phyloP scores from a whole-genome alignment of 2,113 vertebrate genomes.

The Prionailurus bengalensis region DNA sequence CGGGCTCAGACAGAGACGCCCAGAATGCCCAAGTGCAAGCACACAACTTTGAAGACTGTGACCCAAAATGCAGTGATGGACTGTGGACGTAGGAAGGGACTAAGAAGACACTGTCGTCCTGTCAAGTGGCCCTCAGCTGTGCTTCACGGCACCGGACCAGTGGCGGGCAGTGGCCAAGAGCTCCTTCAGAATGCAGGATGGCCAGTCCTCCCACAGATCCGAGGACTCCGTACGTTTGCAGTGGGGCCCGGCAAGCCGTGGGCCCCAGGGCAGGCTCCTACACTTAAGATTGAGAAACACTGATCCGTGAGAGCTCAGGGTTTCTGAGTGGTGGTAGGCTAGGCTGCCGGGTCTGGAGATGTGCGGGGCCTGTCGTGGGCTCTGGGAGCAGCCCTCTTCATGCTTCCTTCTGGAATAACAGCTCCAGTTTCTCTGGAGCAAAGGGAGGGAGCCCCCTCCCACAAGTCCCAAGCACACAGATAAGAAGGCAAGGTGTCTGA shows the following conservation, averaged over 20 bases:
- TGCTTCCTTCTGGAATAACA: background rate
- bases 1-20: too few relatives aligned
- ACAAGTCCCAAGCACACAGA: background rate
- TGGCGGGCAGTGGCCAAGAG: background rate
- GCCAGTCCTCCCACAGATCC: background rate
- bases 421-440: background rate
- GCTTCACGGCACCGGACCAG: background rate
- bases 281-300: background rate
- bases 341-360: background rate
- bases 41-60: too few relatives aligned
- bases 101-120: background rate
- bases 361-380: background rate
- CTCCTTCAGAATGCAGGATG: background rate
- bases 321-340: background rate
- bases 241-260: background rate
- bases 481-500: background rate
- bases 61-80: too few relatives aligned
- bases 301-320: background rate
- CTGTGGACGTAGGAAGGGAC: fast-evolving
- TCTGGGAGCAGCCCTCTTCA: background rate
- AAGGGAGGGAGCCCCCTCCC: background rate
- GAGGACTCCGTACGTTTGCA: fast-evolving
- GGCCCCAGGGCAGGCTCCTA: background rate
- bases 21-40: background rate
- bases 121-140: background rate